Percentiles rank a stretch among this genome's conserved stretches.
Conservation (phyloP, 1,140 invertebrate species). For the Oreohelix idahoensis region DNA sequence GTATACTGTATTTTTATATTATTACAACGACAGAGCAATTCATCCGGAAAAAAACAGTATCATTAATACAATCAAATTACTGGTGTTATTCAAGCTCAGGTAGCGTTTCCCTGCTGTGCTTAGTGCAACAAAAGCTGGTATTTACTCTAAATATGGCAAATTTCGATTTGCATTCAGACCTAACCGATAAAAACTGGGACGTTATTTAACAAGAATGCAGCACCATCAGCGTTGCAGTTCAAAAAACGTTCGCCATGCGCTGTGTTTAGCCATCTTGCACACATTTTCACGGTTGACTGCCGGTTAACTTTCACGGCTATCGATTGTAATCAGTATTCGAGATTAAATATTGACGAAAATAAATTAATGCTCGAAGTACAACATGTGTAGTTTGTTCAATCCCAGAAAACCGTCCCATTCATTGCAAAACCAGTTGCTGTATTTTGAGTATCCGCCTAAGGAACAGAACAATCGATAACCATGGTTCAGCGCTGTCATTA, state of each 20-base stretch:
- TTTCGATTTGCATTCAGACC: not conserved
- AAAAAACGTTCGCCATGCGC: not conserved
- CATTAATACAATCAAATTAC: no score
- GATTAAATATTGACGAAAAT: not conserved
- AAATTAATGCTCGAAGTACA: not conserved
- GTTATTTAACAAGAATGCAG: not conserved
- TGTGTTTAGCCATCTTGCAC: not conserved
- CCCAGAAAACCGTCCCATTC: no score
- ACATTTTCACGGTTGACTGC: not conserved
- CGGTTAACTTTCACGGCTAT: not conserved
- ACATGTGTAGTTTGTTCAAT: no score
- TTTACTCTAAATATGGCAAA: slow-evolving; percentile 1
- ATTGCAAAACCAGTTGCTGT: no score
- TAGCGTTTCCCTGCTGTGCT: no score
- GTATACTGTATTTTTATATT: no score
- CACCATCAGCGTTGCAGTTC: not conserved
- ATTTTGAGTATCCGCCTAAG: no score
- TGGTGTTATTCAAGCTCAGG: no score
- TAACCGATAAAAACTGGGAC: not conserved
- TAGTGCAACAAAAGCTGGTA: not conserved
- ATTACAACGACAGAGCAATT: no score
- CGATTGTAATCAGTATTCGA: not conserved
- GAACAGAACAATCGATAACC: no score
- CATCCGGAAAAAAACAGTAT: no score
- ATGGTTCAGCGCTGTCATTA: no score